A percentile compares a stretch with the other conserved stretches of the same genome.
Conservation (phyloP, 2,797 vertebrate species). For the Sebastolobus altivelis region DNA sequence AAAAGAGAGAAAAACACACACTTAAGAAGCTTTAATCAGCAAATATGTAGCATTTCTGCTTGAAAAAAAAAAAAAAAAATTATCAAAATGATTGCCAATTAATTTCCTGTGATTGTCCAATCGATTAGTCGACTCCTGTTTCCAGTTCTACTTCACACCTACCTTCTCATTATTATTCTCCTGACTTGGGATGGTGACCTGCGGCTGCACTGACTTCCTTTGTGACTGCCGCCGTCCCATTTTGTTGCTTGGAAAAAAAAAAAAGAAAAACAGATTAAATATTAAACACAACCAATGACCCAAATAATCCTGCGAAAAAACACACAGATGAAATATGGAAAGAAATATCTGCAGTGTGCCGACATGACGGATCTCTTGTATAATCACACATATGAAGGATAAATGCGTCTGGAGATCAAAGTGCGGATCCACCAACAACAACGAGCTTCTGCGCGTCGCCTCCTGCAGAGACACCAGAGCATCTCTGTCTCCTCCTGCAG, state of each 20-base stretch:
- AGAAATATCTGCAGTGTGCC: background rate
- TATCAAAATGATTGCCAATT: background rate
- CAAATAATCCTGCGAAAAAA: accelerated
- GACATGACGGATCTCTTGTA: background rate
- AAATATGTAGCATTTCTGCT: background rate
- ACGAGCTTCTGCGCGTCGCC: no score
- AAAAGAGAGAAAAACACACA: background rate
- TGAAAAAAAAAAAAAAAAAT: background rate
- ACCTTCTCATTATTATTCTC: slow-evolving; percentile 65
- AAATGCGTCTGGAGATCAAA: background rate
- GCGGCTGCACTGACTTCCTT: slow-evolving; percentile 57
- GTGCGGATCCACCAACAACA: background rate
- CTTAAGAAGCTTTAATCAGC: background rate
- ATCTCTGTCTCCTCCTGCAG: background rate
- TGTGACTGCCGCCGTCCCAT: slow-evolving; percentile 69
- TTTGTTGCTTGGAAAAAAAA: slow-evolving; percentile 52
- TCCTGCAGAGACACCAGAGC: background rate
- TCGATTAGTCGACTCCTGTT: background rate
- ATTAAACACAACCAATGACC: background rate
- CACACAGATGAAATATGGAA: no score
- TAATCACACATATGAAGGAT: background rate
- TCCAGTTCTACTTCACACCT: background rate
- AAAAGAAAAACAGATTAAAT: background rate
- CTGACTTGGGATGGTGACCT: slow-evolving; percentile 28
- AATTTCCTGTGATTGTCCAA: background rate